These are phyloP conservation scores for Stegana nigrithorax DNA, from an alignment of 2,888 invertebrate genomes.

Conservation along the genomic window DNA sequence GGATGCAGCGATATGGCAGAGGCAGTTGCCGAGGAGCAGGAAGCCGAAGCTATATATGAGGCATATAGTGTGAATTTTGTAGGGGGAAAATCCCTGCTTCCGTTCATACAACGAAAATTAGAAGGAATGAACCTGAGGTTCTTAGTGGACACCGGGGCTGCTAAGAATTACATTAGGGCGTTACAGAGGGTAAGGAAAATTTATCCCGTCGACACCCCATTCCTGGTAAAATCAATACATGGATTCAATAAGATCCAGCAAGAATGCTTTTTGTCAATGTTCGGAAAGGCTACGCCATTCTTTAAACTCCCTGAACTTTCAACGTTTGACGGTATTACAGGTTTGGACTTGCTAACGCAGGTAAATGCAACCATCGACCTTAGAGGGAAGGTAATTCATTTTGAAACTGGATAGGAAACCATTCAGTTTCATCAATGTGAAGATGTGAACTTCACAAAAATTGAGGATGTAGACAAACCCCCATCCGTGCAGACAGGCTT, in stretches of 20 bases:
- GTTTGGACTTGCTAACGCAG: constrained; percentile 20
- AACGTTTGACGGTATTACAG: too few species aligned
- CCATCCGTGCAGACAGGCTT: too few species aligned
- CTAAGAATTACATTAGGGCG: constrained; percentile 8
- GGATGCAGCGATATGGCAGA: neutral
- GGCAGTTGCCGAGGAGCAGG: neutral
- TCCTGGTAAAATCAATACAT: constrained; percentile 11
- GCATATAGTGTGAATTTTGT: neutral
- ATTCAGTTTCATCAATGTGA: neutral
- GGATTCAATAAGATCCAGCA: neutral
- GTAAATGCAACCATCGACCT: constrained; percentile 11
- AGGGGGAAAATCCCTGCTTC: constrained; percentile 3
- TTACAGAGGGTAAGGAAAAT: neutral
- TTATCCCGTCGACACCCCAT: neutral
- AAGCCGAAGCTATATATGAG: neutral
- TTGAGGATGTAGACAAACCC: too few species aligned
- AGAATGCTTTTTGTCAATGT: neutral
- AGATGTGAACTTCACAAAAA: neutral
- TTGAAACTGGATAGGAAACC: constrained; percentile 2
- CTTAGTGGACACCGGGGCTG: constrained; percentile 12
- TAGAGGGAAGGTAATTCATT: constrained; percentile 2
- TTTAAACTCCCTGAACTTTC: too few species aligned
- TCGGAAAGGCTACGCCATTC: too few species aligned
- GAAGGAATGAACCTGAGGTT: constrained; percentile 2
- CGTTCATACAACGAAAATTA: neutral